Base-by-base conservation (phyloP, 2,113 vertebrate species). In the Acrocephalus arundinaceus region DNA sequence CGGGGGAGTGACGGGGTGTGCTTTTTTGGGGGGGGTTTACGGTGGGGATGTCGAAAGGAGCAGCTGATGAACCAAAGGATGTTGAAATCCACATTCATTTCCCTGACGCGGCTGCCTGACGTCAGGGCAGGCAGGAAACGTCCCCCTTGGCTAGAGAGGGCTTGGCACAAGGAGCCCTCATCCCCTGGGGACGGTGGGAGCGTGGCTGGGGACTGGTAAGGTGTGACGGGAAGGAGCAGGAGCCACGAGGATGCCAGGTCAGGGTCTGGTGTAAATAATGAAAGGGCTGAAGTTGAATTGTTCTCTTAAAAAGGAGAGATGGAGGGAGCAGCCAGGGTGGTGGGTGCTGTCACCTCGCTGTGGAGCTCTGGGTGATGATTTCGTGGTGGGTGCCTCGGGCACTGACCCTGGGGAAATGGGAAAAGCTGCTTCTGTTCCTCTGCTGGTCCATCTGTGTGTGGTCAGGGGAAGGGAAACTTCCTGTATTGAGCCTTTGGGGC, bases 21-120 rank as follows among this genome's bases (percentile, higher is more conserved):
- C 89, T 90, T 85, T 73, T 88, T 28, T 37, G 1, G 35, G 18
- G 82, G 18, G 82, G 80, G 41, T 88, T 94, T 87, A 21, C 86
- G 0, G 3, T 23, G 35, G 46, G 79, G 96, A 91, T 96, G 96
- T 93, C 22, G 96, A 92, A 96, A 97, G 5, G 48, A 92, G 84
- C 90, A 87, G 90, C 90, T 93, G 95, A 93, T 72, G 65, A 88
- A 43, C 46, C 9, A 2, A 33, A 59, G 91, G 85, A 75, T 95
- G 95, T 95, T 1, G 95, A 95, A 97, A 97, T 72, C 45, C 10
- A 0, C 49, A 0, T 23, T 62, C 10, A 3, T 66, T 96, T 96
- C 91, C 92, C 21, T 84, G 37, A 46, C 6, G 33, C 0, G 15
- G 59, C 55, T 27, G 65, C 8, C 48, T 94, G 82, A 94, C 48